phyloP scores from a whole-genome alignment of 2,888 invertebrate species.

The Eumacrocentrus americanus region DNA sequence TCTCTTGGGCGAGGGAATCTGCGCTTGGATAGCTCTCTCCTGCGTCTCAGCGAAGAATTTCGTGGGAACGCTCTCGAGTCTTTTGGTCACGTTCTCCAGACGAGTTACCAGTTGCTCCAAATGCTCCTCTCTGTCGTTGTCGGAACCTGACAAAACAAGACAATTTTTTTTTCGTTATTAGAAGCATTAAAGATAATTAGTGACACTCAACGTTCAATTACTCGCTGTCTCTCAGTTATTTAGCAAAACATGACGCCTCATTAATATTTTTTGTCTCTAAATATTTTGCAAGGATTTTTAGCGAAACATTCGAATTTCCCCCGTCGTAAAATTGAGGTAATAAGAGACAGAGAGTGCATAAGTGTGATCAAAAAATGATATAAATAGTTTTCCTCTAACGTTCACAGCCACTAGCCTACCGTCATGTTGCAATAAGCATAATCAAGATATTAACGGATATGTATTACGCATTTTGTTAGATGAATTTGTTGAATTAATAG shows the following conservation, averaged over 20 bases:
- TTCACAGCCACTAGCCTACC: conserved; percentile 40
- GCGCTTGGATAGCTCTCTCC: conserved; percentile 52
- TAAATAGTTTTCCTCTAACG: conserved; percentile 44
- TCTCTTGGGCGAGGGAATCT: conserved; percentile 48
- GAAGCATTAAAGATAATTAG: not conserved
- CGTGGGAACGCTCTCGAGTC: conserved; percentile 67
- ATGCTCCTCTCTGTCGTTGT: conserved; percentile 60
- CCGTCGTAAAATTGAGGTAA: not conserved
- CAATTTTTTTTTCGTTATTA: not conserved
- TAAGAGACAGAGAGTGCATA: not conserved
- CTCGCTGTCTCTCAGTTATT: not conserved
- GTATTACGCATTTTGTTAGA: not conserved
- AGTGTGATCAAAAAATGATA: conserved; percentile 23
- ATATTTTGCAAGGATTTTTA: not conserved
- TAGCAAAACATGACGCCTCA: too few relatives aligned
- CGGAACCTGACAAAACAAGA: conserved; percentile 46
- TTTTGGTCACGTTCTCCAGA: conserved; percentile 75
- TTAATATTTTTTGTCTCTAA: not conserved
- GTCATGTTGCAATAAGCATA: conserved; percentile 32
- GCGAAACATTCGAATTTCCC: not conserved
- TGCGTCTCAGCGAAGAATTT: conserved; percentile 45
- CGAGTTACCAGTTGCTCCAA: conserved; percentile 75
- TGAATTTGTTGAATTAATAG: not conserved
- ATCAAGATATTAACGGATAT: not conserved
- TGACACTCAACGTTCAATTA: not conserved